Percentiles rank a stretch among this genome's conserved stretches.
Conservation (phyloP, 2,797 vertebrate genomes). For the Hippopotamyrus pictus region DNA sequence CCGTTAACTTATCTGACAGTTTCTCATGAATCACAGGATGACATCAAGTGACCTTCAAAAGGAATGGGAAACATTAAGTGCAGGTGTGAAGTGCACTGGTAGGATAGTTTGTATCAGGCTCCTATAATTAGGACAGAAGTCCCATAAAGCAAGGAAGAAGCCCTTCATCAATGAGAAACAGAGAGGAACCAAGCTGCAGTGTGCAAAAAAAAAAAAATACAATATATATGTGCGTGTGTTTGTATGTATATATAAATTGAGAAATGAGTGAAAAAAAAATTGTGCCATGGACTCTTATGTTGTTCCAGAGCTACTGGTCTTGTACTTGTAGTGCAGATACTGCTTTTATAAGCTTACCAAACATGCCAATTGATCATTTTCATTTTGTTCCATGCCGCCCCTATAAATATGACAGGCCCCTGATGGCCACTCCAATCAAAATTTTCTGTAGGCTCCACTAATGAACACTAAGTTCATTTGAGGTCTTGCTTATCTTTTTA, state of each 20-base stretch:
- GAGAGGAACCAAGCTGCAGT: not conserved
- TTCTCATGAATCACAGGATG: not conserved
- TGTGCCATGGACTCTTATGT: not conserved
- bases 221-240: not conserved
- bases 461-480: not conserved
- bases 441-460: not conserved
- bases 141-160: not conserved
- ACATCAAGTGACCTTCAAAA: not conserved
- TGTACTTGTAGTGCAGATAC: not conserved
- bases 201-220: not conserved
- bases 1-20: not conserved
- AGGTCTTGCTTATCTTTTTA: not conserved
- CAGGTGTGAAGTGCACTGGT: not conserved
- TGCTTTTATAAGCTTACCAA: not conserved
- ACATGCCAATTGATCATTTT: not conserved
- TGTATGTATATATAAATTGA: not conserved
- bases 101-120: not conserved
- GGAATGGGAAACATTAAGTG: not conserved
- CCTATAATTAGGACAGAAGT: not conserved
- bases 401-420: not conserved
- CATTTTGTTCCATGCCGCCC: not conserved
- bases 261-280: not conserved
- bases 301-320: not conserved
- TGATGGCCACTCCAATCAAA: not conserved
- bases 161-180: not conserved